Percentiles rank a stretch among this genome's conserved stretches.
phyloP scores from a whole-genome alignment of 1,140 invertebrate species.

The Heliothis subflexa region DNA sequence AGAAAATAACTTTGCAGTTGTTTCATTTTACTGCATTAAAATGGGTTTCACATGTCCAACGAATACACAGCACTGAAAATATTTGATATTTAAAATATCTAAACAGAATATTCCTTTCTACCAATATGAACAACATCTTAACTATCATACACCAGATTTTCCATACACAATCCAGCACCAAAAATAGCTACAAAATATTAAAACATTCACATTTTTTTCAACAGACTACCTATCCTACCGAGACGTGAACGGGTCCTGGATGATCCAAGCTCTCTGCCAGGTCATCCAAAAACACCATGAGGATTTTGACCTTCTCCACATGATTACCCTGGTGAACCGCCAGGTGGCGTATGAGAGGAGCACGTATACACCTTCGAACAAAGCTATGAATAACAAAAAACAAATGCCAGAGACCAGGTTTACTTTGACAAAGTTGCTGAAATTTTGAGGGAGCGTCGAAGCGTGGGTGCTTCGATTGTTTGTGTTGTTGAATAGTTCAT shows the following conservation, averaged over 20 bases:
- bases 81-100: no score
- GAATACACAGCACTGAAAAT: no score
- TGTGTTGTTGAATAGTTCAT: not conserved
- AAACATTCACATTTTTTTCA: slow-evolving; percentile 35
- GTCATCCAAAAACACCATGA: slow-evolving; percentile 57
- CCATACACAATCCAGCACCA: no score
- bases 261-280: slow-evolving; percentile 72
- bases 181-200: no score
- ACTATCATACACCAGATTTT: no score
- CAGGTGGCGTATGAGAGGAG: slow-evolving; percentile 60
- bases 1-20: no score
- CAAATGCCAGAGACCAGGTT: slow-evolving; percentile 73
- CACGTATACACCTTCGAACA: slow-evolving; percentile 56
- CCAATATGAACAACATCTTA: no score
- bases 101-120: no score
- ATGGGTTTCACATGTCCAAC: no score
- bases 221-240: slow-evolving; percentile 68
- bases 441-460: slow-evolving; percentile 49
- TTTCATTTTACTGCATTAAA: no score
- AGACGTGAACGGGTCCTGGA: slow-evolving; percentile 59
- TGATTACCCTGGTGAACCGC: slow-evolving; percentile 64
- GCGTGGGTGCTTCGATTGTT: not conserved
- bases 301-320: slow-evolving; percentile 62
- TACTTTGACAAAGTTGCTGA: slow-evolving; percentile 71
- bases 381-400: slow-evolving; percentile 63